Conservation (phyloP, 1,140 invertebrate species). For the Aphaenogaster floridana region DNA sequence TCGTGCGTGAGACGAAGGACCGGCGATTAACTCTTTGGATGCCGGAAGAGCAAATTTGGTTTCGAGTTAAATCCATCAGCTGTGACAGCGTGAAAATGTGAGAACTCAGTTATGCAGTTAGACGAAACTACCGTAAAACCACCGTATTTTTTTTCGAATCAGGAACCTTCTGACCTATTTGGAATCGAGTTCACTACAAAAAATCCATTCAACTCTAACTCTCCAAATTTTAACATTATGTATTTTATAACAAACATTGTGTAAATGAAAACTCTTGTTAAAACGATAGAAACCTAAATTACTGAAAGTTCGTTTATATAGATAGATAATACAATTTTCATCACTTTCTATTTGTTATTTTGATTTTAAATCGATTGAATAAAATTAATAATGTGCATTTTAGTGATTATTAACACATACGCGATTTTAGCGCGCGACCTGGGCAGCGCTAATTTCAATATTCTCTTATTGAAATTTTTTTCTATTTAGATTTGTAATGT, state of each 20-base stretch:
- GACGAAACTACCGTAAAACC: too few relatives aligned
- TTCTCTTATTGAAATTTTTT: too few relatives aligned
- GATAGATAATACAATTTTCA: not conserved
- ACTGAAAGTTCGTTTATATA: not conserved
- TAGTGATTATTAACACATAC: too few relatives aligned
- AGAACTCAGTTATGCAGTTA: not conserved
- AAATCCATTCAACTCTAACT: not conserved
- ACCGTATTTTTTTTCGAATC: not conserved
- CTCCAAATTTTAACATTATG: not conserved
- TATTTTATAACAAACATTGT: slow-evolving; percentile 3
- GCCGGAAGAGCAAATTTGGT: slow-evolving; percentile 33
- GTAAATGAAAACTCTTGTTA: not conserved
- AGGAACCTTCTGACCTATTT: not conserved
- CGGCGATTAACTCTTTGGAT: slow-evolving; percentile 36
- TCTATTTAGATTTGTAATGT: too few relatives aligned
- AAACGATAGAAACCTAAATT: not conserved
- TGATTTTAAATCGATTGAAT: not conserved
- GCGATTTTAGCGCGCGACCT: too few relatives aligned
- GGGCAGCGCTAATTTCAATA: too few relatives aligned
- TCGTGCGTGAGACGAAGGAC: slow-evolving; percentile 37
- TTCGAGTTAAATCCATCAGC: slow-evolving; percentile 10
- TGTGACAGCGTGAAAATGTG: not conserved
- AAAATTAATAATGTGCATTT: not conserved
- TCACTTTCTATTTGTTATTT: not conserved
- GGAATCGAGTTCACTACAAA: not conserved